Evolutionary conservation across 2,888 invertebrate species (phyloP).

Genomic region (Nymphalis urticae): DNA sequence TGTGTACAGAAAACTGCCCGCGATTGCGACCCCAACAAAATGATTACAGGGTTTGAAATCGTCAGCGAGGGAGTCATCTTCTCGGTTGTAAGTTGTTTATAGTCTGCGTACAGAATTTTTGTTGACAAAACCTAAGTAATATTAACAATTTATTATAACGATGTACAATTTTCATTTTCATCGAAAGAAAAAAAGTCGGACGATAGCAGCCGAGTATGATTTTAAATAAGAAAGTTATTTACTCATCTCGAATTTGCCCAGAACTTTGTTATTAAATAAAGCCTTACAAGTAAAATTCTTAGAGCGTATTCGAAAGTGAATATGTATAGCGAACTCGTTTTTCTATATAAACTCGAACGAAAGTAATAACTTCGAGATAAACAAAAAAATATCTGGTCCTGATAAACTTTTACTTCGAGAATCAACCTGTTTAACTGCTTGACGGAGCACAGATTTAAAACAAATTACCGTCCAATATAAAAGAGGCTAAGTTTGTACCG

Average conservation of each 20-base stretch:
- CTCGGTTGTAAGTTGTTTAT: slow-evolving; percentile 12
- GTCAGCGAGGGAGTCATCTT: slow-evolving; percentile 15
- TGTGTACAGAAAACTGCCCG: not conserved
- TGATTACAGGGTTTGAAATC: slow-evolving; percentile 4
- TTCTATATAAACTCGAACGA: not conserved
- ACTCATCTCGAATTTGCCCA: slow-evolving; percentile 14
- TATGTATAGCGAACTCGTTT: slow-evolving; percentile 1
- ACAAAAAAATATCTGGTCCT: not conserved
- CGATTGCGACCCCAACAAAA: not conserved
- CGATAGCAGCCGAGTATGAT: slow-evolving; percentile 16
- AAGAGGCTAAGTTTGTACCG: no score
- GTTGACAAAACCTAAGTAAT: slow-evolving; percentile 14
- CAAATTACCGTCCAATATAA: no score
- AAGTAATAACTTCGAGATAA: not conserved
- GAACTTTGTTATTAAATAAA: slow-evolving; percentile 35
- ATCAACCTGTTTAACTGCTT: not conserved
- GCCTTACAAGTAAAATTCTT: slow-evolving; percentile 23
- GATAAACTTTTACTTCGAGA: not conserved
- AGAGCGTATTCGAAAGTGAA: slow-evolving; percentile 14
- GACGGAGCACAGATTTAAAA: no score
- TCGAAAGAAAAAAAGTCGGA: slow-evolving; percentile 13
- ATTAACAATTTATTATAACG: slow-evolving; percentile 19
- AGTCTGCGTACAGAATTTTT: slow-evolving; percentile 11
- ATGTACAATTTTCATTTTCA: slow-evolving; percentile 12
- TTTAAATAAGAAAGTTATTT: slow-evolving; percentile 20